Percentiles rank a stretch among this genome's conserved stretches.
Conservation (phyloP, 23 tunicate genomes). For the Ciona savignyi region DNA sequence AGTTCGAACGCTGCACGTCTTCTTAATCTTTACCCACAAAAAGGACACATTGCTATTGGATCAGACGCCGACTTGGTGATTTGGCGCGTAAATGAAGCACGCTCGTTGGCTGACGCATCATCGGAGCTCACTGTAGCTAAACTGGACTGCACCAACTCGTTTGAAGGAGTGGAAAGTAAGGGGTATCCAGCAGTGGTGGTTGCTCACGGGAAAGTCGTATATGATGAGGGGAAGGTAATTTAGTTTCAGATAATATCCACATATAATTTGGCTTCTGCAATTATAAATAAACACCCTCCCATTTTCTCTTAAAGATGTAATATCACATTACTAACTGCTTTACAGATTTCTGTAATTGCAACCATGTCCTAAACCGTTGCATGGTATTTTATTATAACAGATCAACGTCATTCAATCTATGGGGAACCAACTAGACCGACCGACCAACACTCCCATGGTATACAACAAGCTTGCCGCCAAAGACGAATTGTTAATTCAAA, state of each 20-base stretch:
- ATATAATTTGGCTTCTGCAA: no score
- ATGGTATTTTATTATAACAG: conserved; percentile 20
- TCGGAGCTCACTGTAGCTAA: conserved; percentile 16
- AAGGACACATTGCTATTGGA: conserved; percentile 74
- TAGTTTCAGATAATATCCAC: no score
- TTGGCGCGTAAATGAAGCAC: conserved; percentile 33
- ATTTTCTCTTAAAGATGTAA: no score
- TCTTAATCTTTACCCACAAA: conserved; percentile 74
- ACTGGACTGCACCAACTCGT: conserved; percentile 46
- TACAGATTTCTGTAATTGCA: no score
- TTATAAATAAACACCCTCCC: no score
- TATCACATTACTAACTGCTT: no score
- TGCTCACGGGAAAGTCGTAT: conserved; percentile 48
- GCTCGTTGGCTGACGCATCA: conserved; percentile 17
- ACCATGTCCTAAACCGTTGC: no score
- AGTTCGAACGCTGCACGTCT: conserved; percentile 79
- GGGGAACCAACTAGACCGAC: conserved; percentile 21
- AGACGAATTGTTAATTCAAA: conserved; percentile 8
- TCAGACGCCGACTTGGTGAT: conserved; percentile 89
- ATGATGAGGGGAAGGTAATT: conserved; percentile 42
- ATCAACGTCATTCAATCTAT: conserved; percentile 46
- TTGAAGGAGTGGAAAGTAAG: conserved; percentile 40
- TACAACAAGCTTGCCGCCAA: conserved; percentile 18
- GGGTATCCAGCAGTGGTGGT: conserved; percentile 41
- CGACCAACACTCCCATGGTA: conserved; percentile 18